Base-by-base conservation (phyloP, 2,113 vertebrate genomes). In the Australoheros scitulus region DNA sequence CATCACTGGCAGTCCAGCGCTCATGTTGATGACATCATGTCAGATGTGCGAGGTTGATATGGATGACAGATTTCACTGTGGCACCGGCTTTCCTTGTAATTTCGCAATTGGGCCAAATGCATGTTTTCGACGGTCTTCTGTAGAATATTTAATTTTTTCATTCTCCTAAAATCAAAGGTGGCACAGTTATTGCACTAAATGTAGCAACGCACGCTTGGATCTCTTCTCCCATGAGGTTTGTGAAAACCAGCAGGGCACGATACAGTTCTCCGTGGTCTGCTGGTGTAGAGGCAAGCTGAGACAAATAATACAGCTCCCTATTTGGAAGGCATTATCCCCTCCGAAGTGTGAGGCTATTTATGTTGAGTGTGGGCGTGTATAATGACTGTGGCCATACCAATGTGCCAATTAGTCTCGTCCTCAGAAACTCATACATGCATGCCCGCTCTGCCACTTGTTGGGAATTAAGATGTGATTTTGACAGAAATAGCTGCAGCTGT, bases 331-430 rank as follows among this genome's bases (percentile, higher is more conserved):
- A 79, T 90, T 83, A 82, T 81, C 68, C 80, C 57, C 52, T 79
- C 64, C 43, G n/a, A 84, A 82, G 85, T 77, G 84, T 9, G 65
- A 59, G 77, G 81, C 89, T 94, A 88, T 93, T 90, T 90, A 74
- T 91, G 83, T 75, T 65, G 76, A 84, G 77, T 77, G 90, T 87
- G 87, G 89, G 87, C 29, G 86, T 87, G 56, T 79, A 82, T 92
- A 90, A 89, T 89, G 81, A 92, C 84, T 86, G 86, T 77, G 84
- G 91, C 84, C 89, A 77, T 65, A 87, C 81, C 88, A 61, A 60
- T 24, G 83, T 81, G 84, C 79, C 81, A 90, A 83, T 90, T 91
- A 86, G 81, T 76, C 64, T 55, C 7, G 6, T 68, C 20, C 79
- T 85, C 61, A 17, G 56, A 81, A 34, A 59, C 63, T 65, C 59